A percentile compares a stretch with the other conserved stretches of the same genome.
phyloP scores from a whole-genome alignment of 1,140 invertebrate genomes.

The Meteorus sp. region DNA sequence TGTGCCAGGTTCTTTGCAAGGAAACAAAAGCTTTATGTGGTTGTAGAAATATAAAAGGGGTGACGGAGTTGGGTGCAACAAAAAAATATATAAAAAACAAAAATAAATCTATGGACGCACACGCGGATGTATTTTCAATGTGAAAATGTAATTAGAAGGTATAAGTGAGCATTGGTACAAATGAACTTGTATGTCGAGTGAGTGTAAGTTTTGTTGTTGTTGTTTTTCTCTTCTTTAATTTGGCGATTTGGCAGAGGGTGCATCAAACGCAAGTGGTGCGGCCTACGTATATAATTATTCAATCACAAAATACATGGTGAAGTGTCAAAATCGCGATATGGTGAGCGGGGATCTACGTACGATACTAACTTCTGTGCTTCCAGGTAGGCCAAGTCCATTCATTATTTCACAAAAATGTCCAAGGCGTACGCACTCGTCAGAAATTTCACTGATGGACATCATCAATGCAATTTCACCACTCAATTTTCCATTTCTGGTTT shows the following conservation, averaged over 20 bases:
- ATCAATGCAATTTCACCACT: no score
- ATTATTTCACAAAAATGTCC: constrained; percentile 50
- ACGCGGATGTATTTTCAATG: background rate
- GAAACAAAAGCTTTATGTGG: constrained; percentile 32
- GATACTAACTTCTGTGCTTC: constrained; percentile 63
- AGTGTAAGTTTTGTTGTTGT: constrained; percentile 16
- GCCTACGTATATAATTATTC: constrained; percentile 39
- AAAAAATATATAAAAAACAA: no score
- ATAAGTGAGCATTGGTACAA: background rate
- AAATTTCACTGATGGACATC: no score
- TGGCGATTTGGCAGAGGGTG: constrained; percentile 56
- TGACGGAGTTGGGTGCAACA: constrained; percentile 4
- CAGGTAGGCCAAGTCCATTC: constrained; percentile 61
- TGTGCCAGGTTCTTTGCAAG: constrained; percentile 15
- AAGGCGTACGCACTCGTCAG: background rate
- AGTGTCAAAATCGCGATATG: constrained; percentile 59
- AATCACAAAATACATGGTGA: constrained; percentile 50
- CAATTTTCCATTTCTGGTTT: constrained; percentile 12
- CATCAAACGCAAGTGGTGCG: constrained; percentile 51
- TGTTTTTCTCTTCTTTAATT: constrained; percentile 32
- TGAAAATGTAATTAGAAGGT: background rate
- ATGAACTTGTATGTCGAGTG: constrained; percentile 25
- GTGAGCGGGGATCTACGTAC: constrained; percentile 59
- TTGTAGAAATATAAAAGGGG: constrained; percentile 25
- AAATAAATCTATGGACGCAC: constrained; percentile 2